phyloP scores from a whole-genome alignment of 2,113 vertebrate species.

The Rutilus rutilus region DNA sequence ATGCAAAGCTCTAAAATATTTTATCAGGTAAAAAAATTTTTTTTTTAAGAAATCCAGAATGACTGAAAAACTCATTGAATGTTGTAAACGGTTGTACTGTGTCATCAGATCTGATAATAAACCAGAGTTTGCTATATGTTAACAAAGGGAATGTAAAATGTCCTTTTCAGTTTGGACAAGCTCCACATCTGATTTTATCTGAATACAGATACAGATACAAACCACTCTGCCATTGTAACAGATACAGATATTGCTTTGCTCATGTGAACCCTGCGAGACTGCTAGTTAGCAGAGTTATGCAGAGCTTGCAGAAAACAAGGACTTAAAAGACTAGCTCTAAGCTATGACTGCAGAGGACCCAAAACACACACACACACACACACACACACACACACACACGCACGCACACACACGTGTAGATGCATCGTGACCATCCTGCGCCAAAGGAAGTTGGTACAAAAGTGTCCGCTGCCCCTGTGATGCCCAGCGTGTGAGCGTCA shows the following conservation, averaged over 20 bases:
- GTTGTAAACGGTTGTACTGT: not conserved
- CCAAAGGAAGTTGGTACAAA: slow-evolving; percentile 38
- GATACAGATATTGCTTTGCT: not conserved
- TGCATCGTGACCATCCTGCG: slow-evolving; percentile 20
- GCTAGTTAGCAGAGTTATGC: slow-evolving; percentile 40
- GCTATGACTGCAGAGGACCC: slow-evolving; percentile 18
- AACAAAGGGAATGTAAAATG: no score
- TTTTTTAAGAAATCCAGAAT: not conserved
- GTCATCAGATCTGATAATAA: no score
- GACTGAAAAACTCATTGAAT: not conserved
- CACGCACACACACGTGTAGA: not conserved
- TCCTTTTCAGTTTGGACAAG: not conserved
- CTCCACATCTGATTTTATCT: not conserved
- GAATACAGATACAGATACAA: not conserved
- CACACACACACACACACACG: no score
- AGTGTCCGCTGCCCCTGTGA: slow-evolving; percentile 39
- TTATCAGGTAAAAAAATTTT: not conserved
- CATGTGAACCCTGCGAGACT: not conserved
- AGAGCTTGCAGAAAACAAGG: slow-evolving; percentile 38
- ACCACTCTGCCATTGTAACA: not conserved
- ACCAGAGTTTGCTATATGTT: no score
- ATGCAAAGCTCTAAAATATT: no score
- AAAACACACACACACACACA: not conserved
- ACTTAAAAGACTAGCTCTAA: slow-evolving; percentile 41
- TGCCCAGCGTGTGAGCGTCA: slow-evolving; percentile 37